Evolutionary conservation across 2,113 vertebrate genomes (phyloP).

Genomic region (Nycticebus coucang): DNA sequence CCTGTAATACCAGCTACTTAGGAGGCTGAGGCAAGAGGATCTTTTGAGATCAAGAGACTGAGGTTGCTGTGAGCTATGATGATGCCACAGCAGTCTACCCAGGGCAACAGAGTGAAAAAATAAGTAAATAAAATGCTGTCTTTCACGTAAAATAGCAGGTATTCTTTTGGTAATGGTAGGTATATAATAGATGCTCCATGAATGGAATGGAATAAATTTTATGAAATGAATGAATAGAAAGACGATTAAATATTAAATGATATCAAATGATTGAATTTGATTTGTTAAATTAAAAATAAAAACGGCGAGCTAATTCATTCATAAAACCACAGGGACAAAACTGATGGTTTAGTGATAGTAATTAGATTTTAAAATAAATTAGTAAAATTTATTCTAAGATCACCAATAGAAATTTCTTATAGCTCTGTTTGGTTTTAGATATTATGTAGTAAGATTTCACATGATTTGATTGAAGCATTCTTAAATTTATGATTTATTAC

Average conservation of each 20-base stretch:
- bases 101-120: too few relatives aligned
- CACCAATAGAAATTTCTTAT: conserved; percentile 12
- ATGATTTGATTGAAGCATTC: conserved; percentile 10
- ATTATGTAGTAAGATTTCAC: neutral
- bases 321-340: neutral
- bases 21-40: too few relatives aligned
- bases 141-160: conserved; percentile 21
- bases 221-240: neutral
- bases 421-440: neutral
- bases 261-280: conserved; percentile 8
- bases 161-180: neutral
- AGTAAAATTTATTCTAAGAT: conserved; percentile 1
- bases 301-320: conserved; percentile 35
- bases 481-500: conserved; percentile 18
- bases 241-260: conserved; percentile 28
- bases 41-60: too few relatives aligned
- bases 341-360: conserved; percentile 41
- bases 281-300: conserved; percentile 46
- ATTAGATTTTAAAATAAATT: conserved; percentile 52
- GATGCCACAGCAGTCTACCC: too few relatives aligned
- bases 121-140: neutral
- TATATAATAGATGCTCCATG: neutral
- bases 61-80: too few relatives aligned
- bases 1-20: too few relatives aligned
- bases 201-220: conserved; percentile 28